phyloP scores from a whole-genome alignment of 1,140 invertebrate species.

The Eufriesea mexicana region DNA sequence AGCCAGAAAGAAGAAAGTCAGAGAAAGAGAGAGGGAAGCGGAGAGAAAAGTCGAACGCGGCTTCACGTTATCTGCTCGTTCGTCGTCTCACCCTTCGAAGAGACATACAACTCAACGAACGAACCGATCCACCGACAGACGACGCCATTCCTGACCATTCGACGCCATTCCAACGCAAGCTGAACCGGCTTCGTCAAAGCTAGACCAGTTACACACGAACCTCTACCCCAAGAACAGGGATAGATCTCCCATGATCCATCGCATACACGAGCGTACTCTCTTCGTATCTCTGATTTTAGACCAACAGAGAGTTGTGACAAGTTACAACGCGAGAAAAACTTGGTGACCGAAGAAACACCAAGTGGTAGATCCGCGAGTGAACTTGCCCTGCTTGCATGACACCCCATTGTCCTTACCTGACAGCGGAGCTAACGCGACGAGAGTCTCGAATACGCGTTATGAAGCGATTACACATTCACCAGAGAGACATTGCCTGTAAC shows the following conservation, averaged over 20 bases:
- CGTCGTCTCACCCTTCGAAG: conserved; percentile 15
- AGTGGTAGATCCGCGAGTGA: neutral
- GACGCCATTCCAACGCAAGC: neutral
- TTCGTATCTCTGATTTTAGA: too few relatives aligned
- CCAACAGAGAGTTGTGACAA: too few relatives aligned
- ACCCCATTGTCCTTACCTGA: conserved; percentile 39
- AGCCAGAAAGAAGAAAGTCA: neutral
- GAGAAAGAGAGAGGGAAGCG: neutral
- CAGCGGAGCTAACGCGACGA: conserved; percentile 9
- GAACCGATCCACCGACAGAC: conserved; percentile 18
- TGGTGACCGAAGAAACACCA: conserved; percentile 11
- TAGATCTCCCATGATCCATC: too few relatives aligned
- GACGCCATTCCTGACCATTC: neutral
- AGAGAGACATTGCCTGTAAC: conserved; percentile 63
- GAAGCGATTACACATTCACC: conserved; percentile 44
- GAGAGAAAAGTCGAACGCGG: conserved; percentile 30
- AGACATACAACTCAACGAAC: neutral
- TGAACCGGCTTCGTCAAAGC: neutral
- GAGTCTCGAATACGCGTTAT: conserved; percentile 36
- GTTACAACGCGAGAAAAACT: neutral
- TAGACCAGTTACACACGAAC: neutral
- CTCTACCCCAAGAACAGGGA: neutral
- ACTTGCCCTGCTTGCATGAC: conserved; percentile 26
- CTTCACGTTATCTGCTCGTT: conserved; percentile 1
- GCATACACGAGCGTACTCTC: too few relatives aligned